These are phyloP conservation scores for Rhynchophorus ferrugineus DNA, from an alignment of 1,140 invertebrate genomes.

Conservation along the genomic window DNA sequence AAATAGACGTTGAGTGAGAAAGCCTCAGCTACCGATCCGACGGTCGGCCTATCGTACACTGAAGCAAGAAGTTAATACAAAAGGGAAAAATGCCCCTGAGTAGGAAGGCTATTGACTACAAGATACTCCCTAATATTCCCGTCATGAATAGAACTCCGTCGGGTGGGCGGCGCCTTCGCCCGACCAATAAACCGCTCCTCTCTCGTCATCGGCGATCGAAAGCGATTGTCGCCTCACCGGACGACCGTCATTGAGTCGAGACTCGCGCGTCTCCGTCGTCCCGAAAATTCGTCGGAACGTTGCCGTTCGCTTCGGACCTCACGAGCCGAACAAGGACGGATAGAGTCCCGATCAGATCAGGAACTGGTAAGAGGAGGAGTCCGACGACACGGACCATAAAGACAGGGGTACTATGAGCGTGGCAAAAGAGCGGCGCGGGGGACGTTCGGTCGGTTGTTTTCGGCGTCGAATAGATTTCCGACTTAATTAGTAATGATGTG, in stretches of 20 bases:
- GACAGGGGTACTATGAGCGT: conserved; percentile 25
- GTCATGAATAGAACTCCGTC: conserved; percentile 34
- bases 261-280: conserved; percentile 9
- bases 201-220: conserved; percentile 11
- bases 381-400: conserved; percentile 6
- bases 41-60: conserved; percentile 22
- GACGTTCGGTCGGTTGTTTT: no score
- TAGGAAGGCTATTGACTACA: conserved; percentile 27
- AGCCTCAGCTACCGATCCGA: conserved; percentile 18
- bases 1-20: neutral
- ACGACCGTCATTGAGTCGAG: conserved; percentile 16
- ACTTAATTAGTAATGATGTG: conserved; percentile 41
- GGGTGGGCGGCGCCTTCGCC: conserved; percentile 27
- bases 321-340: neutral
- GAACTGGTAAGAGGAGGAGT: no score
- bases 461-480: conserved; percentile 34
- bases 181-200: conserved; percentile 33
- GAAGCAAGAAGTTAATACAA: conserved; percentile 22
- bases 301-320: neutral
- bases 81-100: conserved; percentile 22
- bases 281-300: neutral
- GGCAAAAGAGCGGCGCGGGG: conserved; percentile 22
- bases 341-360: neutral
- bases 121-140: conserved; percentile 41
- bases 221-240: conserved; percentile 23